phyloP scores from a whole-genome alignment of 2,888 invertebrate species.

The Melinopterus prodromus region DNA sequence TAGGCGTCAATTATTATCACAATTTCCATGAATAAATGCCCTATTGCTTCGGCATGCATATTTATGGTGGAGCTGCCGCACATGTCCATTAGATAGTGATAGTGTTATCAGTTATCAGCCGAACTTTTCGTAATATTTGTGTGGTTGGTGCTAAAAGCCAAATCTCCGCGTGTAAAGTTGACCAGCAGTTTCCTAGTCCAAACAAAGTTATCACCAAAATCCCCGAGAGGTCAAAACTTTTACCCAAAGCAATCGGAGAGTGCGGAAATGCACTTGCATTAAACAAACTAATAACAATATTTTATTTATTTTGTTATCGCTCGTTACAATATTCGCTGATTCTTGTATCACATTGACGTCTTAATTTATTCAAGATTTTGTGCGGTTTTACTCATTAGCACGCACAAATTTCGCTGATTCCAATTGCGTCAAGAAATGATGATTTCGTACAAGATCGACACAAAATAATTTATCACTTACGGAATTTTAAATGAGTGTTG shows the following conservation, averaged over 20 bases:
- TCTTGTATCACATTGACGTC: background rate
- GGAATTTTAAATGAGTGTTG: too few relatives aligned
- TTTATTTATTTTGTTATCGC: background rate
- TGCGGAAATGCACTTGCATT: background rate
- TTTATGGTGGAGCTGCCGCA: background rate
- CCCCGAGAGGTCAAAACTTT: background rate
- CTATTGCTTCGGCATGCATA: background rate
- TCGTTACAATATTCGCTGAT: background rate
- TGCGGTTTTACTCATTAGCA: too few relatives aligned
- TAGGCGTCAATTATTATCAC: background rate
- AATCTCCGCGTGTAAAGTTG: background rate
- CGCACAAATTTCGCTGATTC: too few relatives aligned
- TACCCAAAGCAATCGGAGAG: background rate
- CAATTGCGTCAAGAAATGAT: too few relatives aligned
- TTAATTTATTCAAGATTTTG: background rate
- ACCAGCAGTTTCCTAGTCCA: background rate
- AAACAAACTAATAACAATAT: background rate
- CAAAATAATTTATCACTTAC: too few relatives aligned
- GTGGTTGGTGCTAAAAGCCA: background rate
- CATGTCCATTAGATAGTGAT: background rate
- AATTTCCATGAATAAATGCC: background rate
- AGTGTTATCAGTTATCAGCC: background rate
- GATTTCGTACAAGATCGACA: too few relatives aligned
- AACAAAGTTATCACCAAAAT: background rate
- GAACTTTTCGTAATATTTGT: background rate